Conservation (phyloP, 2,113 vertebrate genomes). For the Haliaeetus leucogaster region DNA sequence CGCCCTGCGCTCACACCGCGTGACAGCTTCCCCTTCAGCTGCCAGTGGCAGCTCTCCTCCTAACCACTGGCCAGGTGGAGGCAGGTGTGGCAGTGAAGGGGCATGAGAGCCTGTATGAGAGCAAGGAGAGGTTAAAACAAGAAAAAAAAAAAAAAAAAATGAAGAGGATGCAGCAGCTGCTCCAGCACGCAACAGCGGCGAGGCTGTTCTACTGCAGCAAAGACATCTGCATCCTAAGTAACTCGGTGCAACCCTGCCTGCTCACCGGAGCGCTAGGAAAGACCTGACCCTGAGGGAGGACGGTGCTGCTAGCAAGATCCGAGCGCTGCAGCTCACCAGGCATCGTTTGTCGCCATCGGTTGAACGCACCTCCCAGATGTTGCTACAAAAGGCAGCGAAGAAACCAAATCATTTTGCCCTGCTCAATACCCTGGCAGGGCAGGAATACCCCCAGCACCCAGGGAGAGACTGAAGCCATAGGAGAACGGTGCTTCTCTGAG, state of each 20-base stretch:
- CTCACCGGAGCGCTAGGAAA: not conserved
- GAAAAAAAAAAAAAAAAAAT: not conserved
- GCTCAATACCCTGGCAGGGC: not conserved
- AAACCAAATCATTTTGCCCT: not conserved
- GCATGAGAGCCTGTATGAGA: accelerated
- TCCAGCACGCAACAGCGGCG: accelerated
- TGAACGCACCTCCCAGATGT: not conserved
- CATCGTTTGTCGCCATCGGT: accelerated
- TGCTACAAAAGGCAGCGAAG: not conserved
- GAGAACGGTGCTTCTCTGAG: not conserved
- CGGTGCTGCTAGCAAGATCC: accelerated
- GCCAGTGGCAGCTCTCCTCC: not conserved
- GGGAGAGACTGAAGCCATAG: accelerated
- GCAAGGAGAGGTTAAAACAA: not conserved
- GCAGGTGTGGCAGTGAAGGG: not conserved
- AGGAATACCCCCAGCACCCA: not conserved
- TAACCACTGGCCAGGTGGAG: accelerated
- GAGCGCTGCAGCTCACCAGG: not conserved
- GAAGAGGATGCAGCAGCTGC: not conserved
- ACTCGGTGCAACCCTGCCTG: not conserved
- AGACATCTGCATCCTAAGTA: not conserved
- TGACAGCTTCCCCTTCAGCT: not conserved
- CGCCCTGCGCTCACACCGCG: accelerated
- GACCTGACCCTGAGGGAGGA: not conserved
- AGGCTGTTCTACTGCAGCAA: not conserved